Conservation (phyloP, 1,140 invertebrate genomes). For the Leptinotarsa lineolata region DNA sequence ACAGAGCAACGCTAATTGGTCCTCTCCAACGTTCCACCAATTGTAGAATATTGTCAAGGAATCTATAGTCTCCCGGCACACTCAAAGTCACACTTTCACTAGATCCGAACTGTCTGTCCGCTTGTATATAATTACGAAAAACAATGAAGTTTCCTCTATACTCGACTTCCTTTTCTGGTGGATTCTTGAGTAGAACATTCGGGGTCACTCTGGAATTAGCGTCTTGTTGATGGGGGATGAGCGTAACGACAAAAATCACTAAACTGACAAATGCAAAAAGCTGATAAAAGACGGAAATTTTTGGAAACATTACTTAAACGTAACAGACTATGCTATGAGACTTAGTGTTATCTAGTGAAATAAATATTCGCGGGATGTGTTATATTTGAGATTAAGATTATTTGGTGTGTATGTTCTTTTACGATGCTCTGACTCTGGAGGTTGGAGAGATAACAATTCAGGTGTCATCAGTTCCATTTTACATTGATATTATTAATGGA, state of each 20-base stretch:
- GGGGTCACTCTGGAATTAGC: not conserved
- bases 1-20: slow-evolving; percentile 71
- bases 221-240: not conserved
- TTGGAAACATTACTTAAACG: not conserved
- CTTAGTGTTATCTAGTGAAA: no score
- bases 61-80: slow-evolving; percentile 67
- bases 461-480: no score
- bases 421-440: no score
- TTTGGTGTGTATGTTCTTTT: no score
- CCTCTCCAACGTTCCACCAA: slow-evolving; percentile 57
- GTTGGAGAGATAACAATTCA: no score
- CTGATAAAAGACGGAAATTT: not conserved
- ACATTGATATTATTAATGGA: no score
- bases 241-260: not conserved
- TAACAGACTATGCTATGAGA: no score
- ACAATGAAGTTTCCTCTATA: slow-evolving; percentile 84
- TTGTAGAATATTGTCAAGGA: slow-evolving; percentile 48
- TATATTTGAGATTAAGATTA: no score
- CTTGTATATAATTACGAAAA: slow-evolving; percentile 79
- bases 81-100: slow-evolving; percentile 72
- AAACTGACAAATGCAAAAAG: not conserved
- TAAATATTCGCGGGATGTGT: no score
- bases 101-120: slow-evolving; percentile 57
- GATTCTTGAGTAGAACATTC: not conserved
- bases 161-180: slow-evolving; percentile 12